Evolutionary conservation across 2,888 invertebrate species (phyloP).

Genomic region (Leptinotarsa haldemani): DNA sequence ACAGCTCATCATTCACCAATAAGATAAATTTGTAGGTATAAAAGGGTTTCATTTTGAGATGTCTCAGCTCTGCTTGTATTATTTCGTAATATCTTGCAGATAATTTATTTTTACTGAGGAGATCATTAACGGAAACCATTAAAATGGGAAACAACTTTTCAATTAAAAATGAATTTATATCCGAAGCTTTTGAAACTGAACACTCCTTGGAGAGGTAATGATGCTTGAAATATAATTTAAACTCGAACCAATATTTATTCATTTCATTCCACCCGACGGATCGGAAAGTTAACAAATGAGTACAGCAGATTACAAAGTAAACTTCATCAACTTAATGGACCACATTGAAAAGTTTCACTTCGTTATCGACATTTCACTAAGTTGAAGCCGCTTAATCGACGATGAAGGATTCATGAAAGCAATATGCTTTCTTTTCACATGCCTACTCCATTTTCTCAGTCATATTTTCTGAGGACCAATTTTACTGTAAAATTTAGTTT

Average conservation of each 20-base stretch:
- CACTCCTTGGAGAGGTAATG: not conserved
- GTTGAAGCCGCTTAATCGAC: not conserved
- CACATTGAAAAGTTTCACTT: not conserved
- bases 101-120: not conserved
- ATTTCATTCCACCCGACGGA: not conserved
- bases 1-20: too few relatives aligned
- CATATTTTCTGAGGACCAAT: too few relatives aligned
- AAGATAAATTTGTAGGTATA: too few relatives aligned
- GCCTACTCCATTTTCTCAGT: too few relatives aligned
- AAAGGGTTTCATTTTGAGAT: too few relatives aligned
- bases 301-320: not conserved
- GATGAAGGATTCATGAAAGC: not conserved
- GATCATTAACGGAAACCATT: not conserved
- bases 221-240: slow-evolving; percentile 2
- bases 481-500: too few relatives aligned
- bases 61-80: too few relatives aligned
- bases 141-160: not conserved
- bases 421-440: not conserved
- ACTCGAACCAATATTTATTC: slow-evolving; percentile 7
- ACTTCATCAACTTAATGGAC: not conserved
- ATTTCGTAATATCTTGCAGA: too few relatives aligned
- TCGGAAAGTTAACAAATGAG: not conserved
- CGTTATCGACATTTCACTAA: not conserved
- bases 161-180: not conserved
- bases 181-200: not conserved